phyloP scores from a whole-genome alignment of 2,113 vertebrate genomes.

The Elachura formosa region DNA sequence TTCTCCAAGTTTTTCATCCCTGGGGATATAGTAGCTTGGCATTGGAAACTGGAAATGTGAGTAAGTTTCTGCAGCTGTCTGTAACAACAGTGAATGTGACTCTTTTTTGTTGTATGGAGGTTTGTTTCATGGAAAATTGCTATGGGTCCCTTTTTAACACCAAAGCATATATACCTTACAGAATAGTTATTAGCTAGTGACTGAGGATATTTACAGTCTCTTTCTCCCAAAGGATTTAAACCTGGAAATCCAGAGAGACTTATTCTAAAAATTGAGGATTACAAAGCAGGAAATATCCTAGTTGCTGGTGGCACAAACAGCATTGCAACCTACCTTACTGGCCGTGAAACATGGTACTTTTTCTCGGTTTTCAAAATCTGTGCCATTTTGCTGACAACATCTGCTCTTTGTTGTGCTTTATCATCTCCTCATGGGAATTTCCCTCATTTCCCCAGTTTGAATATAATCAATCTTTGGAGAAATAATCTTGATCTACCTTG shows the following conservation, averaged over 20 bases:
- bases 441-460: background rate
- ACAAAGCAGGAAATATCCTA: background rate
- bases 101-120: background rate
- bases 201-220: background rate
- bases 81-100: background rate
- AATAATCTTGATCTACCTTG: background rate
- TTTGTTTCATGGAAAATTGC: background rate
- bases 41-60: background rate
- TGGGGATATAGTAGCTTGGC: background rate
- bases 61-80: background rate
- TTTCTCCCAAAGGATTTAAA: background rate
- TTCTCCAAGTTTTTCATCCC: background rate
- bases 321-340: background rate
- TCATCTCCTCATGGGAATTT: background rate
- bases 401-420: background rate
- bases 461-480: background rate
- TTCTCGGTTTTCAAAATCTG: background rate
- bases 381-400: background rate
- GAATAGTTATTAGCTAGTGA: background rate
- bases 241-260: background rate
- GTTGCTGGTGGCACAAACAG: background rate
- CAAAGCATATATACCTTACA: background rate
- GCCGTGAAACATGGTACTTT: background rate
- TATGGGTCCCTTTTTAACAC: background rate
- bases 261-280: background rate